Percentiles rank a stretch among this genome's conserved stretches.
phyloP scores from a whole-genome alignment of 2,113 vertebrate species.

The Nerophis ophidion region DNA sequence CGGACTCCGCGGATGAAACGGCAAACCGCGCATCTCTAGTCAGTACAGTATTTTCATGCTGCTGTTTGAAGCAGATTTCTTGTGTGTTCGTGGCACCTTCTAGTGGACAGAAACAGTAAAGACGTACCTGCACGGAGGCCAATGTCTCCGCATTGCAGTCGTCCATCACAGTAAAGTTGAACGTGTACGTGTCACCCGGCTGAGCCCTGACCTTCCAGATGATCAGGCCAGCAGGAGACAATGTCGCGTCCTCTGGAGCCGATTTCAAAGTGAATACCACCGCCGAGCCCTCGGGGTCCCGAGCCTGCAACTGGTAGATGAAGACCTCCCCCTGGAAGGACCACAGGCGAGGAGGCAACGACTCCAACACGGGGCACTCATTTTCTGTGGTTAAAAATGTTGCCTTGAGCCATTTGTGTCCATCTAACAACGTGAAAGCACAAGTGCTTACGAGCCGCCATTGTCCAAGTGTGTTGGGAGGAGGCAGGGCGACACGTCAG shows the following conservation, averaged over 20 bases:
- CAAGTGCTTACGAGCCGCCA: constrained; percentile 73
- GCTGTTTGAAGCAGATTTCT: too few species aligned
- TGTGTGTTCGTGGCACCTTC: too few species aligned
- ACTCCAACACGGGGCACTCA: constrained; percentile 73
- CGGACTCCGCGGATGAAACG: too few species aligned
- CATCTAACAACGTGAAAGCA: not conserved
- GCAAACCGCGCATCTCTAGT: too few species aligned
- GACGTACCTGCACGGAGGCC: constrained; percentile 71
- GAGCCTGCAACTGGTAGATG: constrained; percentile 78
- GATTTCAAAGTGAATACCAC: constrained; percentile 75
- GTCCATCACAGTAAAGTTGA: constrained; percentile 74
- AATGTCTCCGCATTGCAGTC: constrained; percentile 75
- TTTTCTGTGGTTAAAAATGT: constrained; percentile 69
- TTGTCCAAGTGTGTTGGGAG: constrained; percentile 82
- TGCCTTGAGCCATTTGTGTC: not conserved
- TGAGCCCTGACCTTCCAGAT: constrained; percentile 70
- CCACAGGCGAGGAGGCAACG: constrained; percentile 55
- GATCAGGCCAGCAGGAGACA: constrained; percentile 81
- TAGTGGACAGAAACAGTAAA: not conserved
- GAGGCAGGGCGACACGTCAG: constrained; percentile 77
- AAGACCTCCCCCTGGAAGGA: constrained; percentile 81
- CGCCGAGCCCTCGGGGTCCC: constrained; percentile 80
- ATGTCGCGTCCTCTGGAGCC: constrained; percentile 71
- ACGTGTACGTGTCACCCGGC: constrained; percentile 48
- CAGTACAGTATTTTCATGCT: too few species aligned